These are phyloP conservation scores for Physocephala rufipes DNA, from an alignment of 2,888 invertebrate genomes.

Conservation along the genomic window DNA sequence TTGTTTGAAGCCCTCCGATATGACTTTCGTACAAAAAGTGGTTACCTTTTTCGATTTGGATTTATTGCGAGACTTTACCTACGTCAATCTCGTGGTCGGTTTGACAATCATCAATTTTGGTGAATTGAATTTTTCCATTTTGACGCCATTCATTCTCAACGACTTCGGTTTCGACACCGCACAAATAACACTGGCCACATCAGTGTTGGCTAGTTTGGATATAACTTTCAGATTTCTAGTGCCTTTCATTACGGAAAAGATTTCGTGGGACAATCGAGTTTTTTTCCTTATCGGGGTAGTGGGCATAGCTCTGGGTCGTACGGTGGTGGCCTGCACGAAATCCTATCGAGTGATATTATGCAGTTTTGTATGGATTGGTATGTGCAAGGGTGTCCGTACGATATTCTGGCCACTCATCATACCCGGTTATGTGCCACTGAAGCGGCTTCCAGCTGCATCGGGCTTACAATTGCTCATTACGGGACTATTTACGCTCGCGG, in stretches of 20 bases:
- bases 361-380: constrained; percentile 74
- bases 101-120: constrained; percentile 77
- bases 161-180: constrained; percentile 71
- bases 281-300: constrained; percentile 76
- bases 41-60: constrained; percentile 76
- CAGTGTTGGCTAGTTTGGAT: constrained; percentile 74
- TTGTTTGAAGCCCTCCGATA: constrained; percentile 34
- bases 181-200: constrained; percentile 76
- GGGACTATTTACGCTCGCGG: constrained; percentile 71
- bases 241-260: constrained; percentile 75
- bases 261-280: constrained; percentile 76
- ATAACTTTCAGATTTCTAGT: constrained; percentile 73
- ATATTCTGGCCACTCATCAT: constrained; percentile 80
- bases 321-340: constrained; percentile 70
- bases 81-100: constrained; percentile 76
- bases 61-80: constrained; percentile 74
- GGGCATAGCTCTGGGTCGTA: constrained; percentile 73
- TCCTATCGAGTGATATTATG: constrained; percentile 69
- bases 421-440: constrained; percentile 75
- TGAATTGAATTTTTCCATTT: constrained; percentile 77
- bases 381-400: constrained; percentile 77
- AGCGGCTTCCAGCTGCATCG: constrained; percentile 75
- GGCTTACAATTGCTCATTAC: constrained; percentile 76
- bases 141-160: constrained; percentile 77
- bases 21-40: constrained; percentile 69